Conservation (phyloP, 2,888 invertebrate genomes). For the Onchidella celtica region DNA sequence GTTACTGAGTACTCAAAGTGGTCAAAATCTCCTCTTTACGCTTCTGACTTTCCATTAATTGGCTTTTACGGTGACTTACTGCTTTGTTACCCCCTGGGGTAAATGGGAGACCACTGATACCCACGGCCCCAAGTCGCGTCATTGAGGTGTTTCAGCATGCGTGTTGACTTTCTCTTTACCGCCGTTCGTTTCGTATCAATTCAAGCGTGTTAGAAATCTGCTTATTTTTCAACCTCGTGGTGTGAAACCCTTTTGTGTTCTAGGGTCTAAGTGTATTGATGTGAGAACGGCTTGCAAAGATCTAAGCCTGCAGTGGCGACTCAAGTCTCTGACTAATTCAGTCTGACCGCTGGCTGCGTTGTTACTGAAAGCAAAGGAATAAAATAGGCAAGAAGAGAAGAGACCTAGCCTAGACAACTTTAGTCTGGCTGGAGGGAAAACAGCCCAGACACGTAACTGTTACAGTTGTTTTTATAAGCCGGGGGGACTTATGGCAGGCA, state of each 20-base stretch:
- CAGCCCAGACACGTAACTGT: too few species aligned
- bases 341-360: too few species aligned
- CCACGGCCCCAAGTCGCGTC: not conserved
- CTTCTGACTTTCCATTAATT: conserved; percentile 13
- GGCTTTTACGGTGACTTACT: conserved; percentile 12
- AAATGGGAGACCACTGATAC: not conserved
- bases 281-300: not conserved
- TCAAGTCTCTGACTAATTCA: not conserved
- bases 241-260: not conserved
- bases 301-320: not conserved
- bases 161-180: not conserved
- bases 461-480: too few species aligned
- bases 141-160: not conserved
- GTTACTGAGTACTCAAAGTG: too few species aligned
- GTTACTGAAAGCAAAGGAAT: too few species aligned
- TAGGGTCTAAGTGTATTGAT: not conserved
- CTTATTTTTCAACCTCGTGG: conserved; percentile 16
- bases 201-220: conserved; percentile 6
- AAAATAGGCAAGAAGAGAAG: too few species aligned
- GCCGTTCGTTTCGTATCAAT: not conserved
- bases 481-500: too few species aligned
- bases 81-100: not conserved
- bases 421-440: too few species aligned
- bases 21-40: conserved; percentile 2
- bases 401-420: too few species aligned